Conservation (phyloP, 2,888 invertebrate species). For the Villa cingulata region DNA sequence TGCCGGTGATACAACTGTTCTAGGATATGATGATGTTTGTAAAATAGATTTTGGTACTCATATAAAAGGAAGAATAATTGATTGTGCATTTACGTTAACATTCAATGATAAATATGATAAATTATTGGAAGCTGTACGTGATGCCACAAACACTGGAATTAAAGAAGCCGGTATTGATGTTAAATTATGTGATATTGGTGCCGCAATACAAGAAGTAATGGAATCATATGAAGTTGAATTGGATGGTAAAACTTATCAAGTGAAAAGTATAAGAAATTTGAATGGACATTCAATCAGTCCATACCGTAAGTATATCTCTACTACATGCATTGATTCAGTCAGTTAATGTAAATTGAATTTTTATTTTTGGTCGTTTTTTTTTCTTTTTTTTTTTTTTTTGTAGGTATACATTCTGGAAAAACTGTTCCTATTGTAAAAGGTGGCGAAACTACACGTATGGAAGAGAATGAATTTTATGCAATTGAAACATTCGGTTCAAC, state of each 20-base stretch:
- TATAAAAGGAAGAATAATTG: conserved; percentile 94
- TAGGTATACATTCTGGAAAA: conserved; percentile 88
- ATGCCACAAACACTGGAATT: conserved; percentile 98
- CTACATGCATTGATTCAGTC: no score
- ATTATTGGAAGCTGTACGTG: conserved; percentile 86
- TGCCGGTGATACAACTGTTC: conserved; percentile 89
- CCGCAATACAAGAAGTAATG: conserved; percentile 98
- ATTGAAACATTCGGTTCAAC: conserved; percentile 99
- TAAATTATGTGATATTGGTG: conserved; percentile 90
- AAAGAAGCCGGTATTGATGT: conserved; percentile 93
- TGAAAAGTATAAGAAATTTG: conserved; percentile 94
- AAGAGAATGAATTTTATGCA: conserved; percentile 97
- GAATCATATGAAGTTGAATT: conserved; percentile 97
- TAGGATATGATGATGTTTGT: conserved; percentile 92
- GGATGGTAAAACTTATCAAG: conserved; percentile 89
- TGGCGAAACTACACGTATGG: conserved; percentile 95
- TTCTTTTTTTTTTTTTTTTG: neutral
- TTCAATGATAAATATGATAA: conserved; percentile 95
- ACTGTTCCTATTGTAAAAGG: conserved; percentile 99
- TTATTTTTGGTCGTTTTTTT: no score
- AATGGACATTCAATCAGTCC: conserved; percentile 99
- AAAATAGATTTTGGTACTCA: conserved; percentile 99
- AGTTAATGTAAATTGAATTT: neutral
- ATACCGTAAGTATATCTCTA: conserved; percentile 70
- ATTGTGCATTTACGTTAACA: conserved; percentile 95